Evolutionary conservation across 2,888 invertebrate genomes (phyloP).

Genomic region (Drosophila kanekoi): DNA sequence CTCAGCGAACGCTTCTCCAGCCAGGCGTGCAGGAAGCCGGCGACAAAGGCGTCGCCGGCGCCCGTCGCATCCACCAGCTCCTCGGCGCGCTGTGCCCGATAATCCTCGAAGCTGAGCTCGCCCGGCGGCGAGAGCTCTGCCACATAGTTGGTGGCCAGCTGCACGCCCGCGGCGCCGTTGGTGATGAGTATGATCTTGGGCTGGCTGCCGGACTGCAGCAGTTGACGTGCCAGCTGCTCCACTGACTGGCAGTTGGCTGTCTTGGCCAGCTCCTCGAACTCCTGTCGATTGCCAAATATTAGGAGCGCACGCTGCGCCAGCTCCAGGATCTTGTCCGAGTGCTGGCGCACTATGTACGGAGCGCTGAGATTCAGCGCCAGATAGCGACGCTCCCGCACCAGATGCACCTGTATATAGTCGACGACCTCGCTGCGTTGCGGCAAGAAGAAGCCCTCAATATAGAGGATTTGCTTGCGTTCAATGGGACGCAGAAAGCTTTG

Average conservation of each 20-base stretch:
- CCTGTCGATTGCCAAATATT: slow-evolving; percentile 87
- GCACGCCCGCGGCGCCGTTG: slow-evolving; percentile 87
- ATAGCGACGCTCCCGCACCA: slow-evolving; percentile 83
- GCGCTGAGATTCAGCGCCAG: slow-evolving; percentile 87
- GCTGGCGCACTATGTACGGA: slow-evolving; percentile 86
- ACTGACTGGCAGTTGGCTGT: slow-evolving; percentile 67
- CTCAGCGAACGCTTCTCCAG: slow-evolving; percentile 83
- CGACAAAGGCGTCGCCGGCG: slow-evolving; percentile 88
- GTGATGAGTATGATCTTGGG: slow-evolving; percentile 87
- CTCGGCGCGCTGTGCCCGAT: slow-evolving; percentile 84
- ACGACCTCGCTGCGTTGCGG: slow-evolving; percentile 86
- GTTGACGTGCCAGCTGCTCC: slow-evolving; percentile 60
- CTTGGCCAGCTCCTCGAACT: slow-evolving; percentile 85
- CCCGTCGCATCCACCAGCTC: slow-evolving; percentile 87
- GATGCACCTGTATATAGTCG: slow-evolving; percentile 84
- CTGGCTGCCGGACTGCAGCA: slow-evolving; percentile 45
- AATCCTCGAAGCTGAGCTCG: slow-evolving; percentile 68
- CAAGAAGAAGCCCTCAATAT: slow-evolving; percentile 87
- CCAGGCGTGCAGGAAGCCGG: slow-evolving; percentile 87
- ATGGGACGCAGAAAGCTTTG: slow-evolving; percentile 73
- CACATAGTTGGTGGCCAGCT: slow-evolving; percentile 84
- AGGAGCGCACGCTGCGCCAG: slow-evolving; percentile 86
- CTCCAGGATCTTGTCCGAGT: slow-evolving; percentile 83
- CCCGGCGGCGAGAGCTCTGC: slow-evolving; percentile 65
- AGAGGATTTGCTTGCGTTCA: slow-evolving; percentile 84